Evolutionary conservation across 2,797 vertebrate species (phyloP).

Genomic region (Kryptolebias ocellatus): DNA sequence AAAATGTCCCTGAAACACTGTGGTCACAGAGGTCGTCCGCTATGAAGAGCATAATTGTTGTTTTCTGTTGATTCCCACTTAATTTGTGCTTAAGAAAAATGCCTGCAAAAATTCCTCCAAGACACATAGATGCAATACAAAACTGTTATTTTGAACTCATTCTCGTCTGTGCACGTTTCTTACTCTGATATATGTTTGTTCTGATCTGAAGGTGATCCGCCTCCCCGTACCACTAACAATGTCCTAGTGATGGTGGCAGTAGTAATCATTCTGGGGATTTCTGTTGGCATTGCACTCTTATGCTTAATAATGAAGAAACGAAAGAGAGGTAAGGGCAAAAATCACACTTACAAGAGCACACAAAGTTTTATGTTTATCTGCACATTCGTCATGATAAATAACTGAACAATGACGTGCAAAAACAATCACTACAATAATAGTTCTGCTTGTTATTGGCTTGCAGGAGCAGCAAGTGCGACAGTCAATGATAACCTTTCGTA

Average conservation of each 20-base stretch:
- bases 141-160: no score
- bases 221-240: rapidly evolving
- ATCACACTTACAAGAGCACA: neutral
- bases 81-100: no score
- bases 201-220: neutral
- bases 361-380: neutral
- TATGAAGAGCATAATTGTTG: no score
- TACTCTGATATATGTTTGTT: neutral
- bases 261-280: neutral
- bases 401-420: neutral
- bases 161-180: neutral
- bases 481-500: neutral
- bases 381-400: neutral
- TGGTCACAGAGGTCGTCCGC: no score
- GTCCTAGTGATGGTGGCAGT: neutral
- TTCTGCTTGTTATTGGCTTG: neutral
- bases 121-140: no score
- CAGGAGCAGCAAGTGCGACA: neutral
- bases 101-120: no score
- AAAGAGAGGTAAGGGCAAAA: slow-evolving; percentile 5
- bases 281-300: no score
- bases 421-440: no score
- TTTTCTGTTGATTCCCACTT: no score
- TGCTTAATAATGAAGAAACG: neutral
- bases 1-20: no score